These are phyloP conservation scores for Ranitomeya imitator DNA, from an alignment of 2,113 vertebrate species.

Conservation along the genomic window DNA sequence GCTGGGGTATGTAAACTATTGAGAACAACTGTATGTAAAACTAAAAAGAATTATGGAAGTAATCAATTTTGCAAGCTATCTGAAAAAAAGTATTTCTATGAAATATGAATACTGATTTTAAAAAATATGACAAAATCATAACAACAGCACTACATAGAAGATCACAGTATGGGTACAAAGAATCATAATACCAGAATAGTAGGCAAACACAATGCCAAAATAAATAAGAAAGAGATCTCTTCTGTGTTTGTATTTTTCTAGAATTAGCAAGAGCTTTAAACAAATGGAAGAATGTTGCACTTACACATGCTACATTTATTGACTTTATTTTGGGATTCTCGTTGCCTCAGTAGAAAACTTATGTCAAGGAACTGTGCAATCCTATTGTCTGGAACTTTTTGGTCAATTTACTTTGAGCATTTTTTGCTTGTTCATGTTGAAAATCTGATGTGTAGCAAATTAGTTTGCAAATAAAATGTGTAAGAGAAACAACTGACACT, in stretches of 20 bases:
- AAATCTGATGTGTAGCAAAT: constrained; percentile 1
- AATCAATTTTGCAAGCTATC: no score
- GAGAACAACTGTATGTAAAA: no score
- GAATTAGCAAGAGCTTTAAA: neutral
- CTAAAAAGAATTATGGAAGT: no score
- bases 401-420: constrained; percentile 1
- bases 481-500: neutral
- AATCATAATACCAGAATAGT: neutral
- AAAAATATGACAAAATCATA: no score
- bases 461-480: neutral
- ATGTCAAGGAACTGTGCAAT: neutral
- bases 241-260: neutral
- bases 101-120: no score
- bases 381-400: constrained; percentile 14
- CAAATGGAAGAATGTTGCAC: neutral
- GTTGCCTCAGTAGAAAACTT: neutral
- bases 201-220: neutral
- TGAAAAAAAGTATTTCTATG: no score
- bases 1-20: no score
- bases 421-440: constrained; percentile 6
- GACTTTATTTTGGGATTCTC: neutral
- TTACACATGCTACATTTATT: neutral
- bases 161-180: neutral
- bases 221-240: neutral
- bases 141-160: no score